A percentile compares a stretch with the other conserved stretches of the same genome.
These are phyloP conservation scores for Lepidurus arcticus DNA, from an alignment of 1,140 invertebrate genomes.

Conservation along the genomic window DNA sequence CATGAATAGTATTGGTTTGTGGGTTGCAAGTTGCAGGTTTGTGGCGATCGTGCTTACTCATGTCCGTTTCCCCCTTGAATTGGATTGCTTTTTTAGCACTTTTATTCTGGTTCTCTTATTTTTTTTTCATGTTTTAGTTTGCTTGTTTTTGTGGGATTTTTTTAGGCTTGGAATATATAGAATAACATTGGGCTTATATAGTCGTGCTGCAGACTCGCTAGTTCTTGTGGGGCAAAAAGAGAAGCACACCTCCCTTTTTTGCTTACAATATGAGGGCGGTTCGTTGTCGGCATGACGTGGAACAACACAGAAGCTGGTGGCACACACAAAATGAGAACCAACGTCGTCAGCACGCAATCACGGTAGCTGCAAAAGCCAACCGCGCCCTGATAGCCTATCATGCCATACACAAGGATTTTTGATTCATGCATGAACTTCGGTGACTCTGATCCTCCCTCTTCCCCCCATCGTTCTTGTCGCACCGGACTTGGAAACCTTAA, in stretches of 20 bases:
- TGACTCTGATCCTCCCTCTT: too few species aligned
- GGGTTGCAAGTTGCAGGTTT: neutral
- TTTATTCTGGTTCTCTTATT: too few species aligned
- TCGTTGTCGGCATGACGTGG: slow-evolving; percentile 16
- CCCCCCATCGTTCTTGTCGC: neutral
- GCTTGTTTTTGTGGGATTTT: too few species aligned
- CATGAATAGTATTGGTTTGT: slow-evolving; percentile 22
- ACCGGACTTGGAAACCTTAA: neutral
- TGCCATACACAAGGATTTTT: neutral
- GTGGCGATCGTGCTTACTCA: slow-evolving; percentile 14
- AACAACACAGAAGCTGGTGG: slow-evolving; percentile 18
- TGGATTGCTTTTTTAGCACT: slow-evolving; percentile 6
- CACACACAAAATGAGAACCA: slow-evolving; percentile 4
- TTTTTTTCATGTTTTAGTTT: too few species aligned
- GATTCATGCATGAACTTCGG: slow-evolving; percentile 6
- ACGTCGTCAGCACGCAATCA: slow-evolving; percentile 17
- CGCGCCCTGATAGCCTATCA: slow-evolving; percentile 20
- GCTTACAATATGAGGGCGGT: slow-evolving; percentile 12
- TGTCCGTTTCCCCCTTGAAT: slow-evolving; percentile 4
- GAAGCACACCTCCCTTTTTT: slow-evolving; percentile 3
- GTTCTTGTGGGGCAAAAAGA: slow-evolving; percentile 1
- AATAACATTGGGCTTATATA: neutral
- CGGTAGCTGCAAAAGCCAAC: slow-evolving; percentile 20
- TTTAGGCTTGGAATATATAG: neutral
- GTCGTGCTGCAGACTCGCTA: neutral